A percentile compares a stretch with the other conserved stretches of the same genome.
Conservation (phyloP, 92 coral and sea anemone genomes). For the Phenganax subtilis region DNA sequence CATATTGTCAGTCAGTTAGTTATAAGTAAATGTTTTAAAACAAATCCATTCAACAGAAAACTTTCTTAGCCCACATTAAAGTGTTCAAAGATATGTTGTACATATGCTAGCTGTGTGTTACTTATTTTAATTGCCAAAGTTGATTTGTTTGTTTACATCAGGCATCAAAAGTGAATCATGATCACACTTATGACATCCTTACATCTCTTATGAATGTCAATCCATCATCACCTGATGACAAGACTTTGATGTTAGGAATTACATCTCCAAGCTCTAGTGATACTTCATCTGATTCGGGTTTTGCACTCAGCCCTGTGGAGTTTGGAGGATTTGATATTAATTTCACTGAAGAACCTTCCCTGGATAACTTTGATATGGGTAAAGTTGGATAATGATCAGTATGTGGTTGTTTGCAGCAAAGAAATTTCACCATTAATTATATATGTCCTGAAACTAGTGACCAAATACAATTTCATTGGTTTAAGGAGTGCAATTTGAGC, state of each 20-base stretch:
- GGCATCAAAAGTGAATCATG: constrained; percentile 41
- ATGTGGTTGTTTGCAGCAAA: too few species aligned
- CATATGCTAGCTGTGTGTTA: too few species aligned
- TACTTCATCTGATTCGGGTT: constrained; percentile 31
- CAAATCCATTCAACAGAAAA: too few species aligned
- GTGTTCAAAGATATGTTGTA: too few species aligned
- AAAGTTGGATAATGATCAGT: background rate
- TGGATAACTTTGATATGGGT: constrained; percentile 30
- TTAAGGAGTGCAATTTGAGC: background rate
- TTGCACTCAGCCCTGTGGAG: constrained; percentile 31
- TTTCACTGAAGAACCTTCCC: constrained; percentile 11
- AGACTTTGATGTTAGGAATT: constrained; percentile 12
- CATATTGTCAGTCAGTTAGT: too few species aligned
- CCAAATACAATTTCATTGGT: background rate
- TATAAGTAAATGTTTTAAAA: too few species aligned
- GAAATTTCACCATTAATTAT: too few species aligned
- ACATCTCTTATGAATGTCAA: constrained; percentile 35
- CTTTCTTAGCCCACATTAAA: too few species aligned
- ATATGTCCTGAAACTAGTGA: background rate
- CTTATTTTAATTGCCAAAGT: background rate
- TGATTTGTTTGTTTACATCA: background rate
- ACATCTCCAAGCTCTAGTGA: constrained; percentile 38
- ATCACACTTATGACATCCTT: constrained; percentile 35
- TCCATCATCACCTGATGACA: constrained; percentile 21
- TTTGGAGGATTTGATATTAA: constrained; percentile 30